Conservation (phyloP, 2,113 vertebrate genomes). For the Phylloscopus trochilus region DNA sequence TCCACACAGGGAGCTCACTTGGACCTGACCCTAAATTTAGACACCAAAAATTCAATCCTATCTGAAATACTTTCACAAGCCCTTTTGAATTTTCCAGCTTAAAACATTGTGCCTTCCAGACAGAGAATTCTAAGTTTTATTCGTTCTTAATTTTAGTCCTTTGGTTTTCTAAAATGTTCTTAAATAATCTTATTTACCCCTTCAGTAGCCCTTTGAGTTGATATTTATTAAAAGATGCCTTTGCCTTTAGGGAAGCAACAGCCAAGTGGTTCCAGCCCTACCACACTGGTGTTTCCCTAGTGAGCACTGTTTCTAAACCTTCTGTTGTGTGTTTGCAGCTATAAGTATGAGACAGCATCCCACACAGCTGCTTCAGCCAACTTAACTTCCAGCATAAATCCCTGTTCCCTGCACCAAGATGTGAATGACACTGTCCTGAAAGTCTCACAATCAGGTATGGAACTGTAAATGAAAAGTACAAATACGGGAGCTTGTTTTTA, state of each 20-base stretch:
- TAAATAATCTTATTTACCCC: not conserved
- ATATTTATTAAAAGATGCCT: not conserved
- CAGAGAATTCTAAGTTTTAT: not conserved
- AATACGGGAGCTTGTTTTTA: not conserved
- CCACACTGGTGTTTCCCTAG: not conserved
- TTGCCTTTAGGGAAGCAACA: not conserved
- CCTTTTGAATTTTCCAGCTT: not conserved
- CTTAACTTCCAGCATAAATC: constrained; percentile 1
- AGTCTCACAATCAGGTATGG: constrained; percentile 43
- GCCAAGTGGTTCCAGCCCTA: not conserved
- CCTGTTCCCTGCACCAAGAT: constrained; percentile 31
- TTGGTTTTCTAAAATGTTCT: not conserved
- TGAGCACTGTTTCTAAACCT: not conserved
- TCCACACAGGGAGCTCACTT: not conserved
- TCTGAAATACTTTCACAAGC: not conserved
- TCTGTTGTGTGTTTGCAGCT: constrained; percentile 60
- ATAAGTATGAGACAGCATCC: constrained; percentile 63
- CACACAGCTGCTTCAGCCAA: not conserved
- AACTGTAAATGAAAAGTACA: not conserved
- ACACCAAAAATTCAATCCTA: not conserved
- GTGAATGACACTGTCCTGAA: not conserved
- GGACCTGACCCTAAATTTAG: not conserved
- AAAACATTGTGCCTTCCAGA: not conserved
- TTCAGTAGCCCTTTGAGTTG: not conserved
- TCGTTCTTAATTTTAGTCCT: not conserved